Percentiles rank a stretch among this genome's conserved stretches.
phyloP scores from a whole-genome alignment of 2,888 invertebrate genomes.

The Apodemia mormo region DNA sequence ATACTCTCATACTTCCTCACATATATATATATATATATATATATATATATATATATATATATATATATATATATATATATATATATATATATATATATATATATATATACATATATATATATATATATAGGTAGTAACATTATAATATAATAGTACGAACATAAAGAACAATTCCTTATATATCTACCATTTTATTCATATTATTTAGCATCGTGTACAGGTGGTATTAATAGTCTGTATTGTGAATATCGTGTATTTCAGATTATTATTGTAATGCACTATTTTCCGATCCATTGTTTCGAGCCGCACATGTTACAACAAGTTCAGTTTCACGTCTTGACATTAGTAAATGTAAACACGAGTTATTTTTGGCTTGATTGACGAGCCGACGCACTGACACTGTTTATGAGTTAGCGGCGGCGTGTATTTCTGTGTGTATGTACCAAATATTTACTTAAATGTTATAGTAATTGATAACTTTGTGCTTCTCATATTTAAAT shows the following conservation, averaged over 20 bases:
- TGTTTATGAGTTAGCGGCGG: constrained; percentile 49
- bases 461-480: constrained; percentile 7
- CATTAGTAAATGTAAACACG: constrained; percentile 55
- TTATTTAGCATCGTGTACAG: too few relatives aligned
- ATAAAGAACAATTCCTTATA: too few relatives aligned
- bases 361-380: constrained; percentile 63
- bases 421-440: constrained; percentile 34
- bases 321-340: constrained; percentile 41
- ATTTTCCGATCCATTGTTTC: constrained; percentile 21
- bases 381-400: constrained; percentile 48
- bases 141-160: too few relatives aligned
- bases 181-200: too few relatives aligned
- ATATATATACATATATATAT: too few relatives aligned
- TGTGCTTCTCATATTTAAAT: constrained; percentile 14
- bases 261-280: constrained; percentile 14
- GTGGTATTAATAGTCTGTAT: neutral
- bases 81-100: too few relatives aligned
- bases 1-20: too few relatives aligned
- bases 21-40: too few relatives aligned
- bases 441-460: constrained; percentile 23
- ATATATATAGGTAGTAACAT: too few relatives aligned
- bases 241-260: constrained; percentile 5
- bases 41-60: too few relatives aligned
- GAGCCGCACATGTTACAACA: constrained; percentile 42
- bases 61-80: too few relatives aligned